A percentile compares a stretch with the other conserved stretches of the same genome.
These are phyloP conservation scores for Sipha maydis DNA, from an alignment of 2,888 invertebrate species.

Conservation along the genomic window DNA sequence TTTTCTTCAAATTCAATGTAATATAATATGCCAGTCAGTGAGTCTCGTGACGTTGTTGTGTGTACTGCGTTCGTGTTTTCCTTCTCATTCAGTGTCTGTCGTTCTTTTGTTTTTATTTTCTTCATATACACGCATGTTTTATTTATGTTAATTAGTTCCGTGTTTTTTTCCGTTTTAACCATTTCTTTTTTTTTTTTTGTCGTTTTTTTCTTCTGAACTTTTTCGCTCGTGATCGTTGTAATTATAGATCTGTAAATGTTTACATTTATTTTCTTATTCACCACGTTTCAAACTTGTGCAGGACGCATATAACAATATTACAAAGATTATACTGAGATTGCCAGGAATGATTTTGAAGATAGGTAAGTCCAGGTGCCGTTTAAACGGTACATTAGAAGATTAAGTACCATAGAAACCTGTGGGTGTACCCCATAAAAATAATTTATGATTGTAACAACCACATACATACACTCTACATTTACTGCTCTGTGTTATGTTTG, in stretches of 20 bases:
- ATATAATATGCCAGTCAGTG: slow-evolving; percentile 21
- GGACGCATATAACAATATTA: too few species aligned
- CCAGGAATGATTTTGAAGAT: neutral
- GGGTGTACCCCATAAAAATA: too few species aligned
- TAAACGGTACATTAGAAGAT: neutral
- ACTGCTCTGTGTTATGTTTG: neutral
- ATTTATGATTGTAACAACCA: too few species aligned
- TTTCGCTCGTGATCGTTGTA: neutral
- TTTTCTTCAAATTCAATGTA: slow-evolving; percentile 61
- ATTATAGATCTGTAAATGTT: too few species aligned
- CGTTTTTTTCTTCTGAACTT: neutral
- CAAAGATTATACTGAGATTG: neutral
- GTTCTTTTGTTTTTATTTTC: neutral
- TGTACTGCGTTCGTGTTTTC: too few species aligned
- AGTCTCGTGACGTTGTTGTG: neutral
- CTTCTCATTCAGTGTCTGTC: neutral
- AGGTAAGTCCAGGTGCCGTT: neutral
- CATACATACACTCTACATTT: neutral
- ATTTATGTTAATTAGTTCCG: neutral
- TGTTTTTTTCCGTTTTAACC: neutral
- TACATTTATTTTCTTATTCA: too few species aligned
- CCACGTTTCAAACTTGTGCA: too few species aligned
- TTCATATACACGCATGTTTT: neutral
- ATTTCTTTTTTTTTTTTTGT: too few species aligned
- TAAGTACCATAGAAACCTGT: too few species aligned